phyloP scores from a whole-genome alignment of 2,797 vertebrate species.

The Cyclopterus lumpus region DNA sequence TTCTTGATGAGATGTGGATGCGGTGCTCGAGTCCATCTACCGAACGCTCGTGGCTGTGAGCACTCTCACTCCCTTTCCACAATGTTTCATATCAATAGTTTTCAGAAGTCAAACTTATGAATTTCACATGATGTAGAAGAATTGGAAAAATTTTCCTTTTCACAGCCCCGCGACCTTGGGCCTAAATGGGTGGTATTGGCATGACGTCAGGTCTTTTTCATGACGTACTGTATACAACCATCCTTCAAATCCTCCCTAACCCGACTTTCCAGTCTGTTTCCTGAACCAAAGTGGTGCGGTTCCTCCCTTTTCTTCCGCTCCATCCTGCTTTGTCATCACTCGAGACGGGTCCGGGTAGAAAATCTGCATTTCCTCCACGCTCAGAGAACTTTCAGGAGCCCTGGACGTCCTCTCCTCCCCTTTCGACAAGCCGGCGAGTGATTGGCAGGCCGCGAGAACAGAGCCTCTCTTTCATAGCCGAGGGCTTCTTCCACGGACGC shows the following conservation, averaged over 20 bases:
- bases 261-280: background rate
- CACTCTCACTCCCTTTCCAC: no score
- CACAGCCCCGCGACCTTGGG: no score
- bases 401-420: constrained; percentile 55
- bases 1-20: background rate
- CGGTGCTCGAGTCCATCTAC: background rate
- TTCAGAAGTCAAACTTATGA: background rate
- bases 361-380: constrained; percentile 58
- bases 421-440: constrained; percentile 43
- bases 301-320: background rate
- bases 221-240: background rate
- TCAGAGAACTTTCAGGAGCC: constrained; percentile 39
- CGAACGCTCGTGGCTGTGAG: background rate
- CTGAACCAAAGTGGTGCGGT: background rate
- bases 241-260: constrained; percentile 4
- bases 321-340: constrained; percentile 35
- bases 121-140: no score
- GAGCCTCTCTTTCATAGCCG: constrained; percentile 64
- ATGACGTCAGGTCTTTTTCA: background rate
- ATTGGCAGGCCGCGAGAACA: constrained; percentile 68
- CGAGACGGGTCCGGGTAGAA: constrained; percentile 15
- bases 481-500: constrained; percentile 62
- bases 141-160: no score
- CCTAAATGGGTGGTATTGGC: no score
- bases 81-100: no score